Evolutionary conservation across 2,888 invertebrate genomes (phyloP), one percentile per base, ranked within the genome.

Genomic region (Petrophora chlorosata): DNA sequence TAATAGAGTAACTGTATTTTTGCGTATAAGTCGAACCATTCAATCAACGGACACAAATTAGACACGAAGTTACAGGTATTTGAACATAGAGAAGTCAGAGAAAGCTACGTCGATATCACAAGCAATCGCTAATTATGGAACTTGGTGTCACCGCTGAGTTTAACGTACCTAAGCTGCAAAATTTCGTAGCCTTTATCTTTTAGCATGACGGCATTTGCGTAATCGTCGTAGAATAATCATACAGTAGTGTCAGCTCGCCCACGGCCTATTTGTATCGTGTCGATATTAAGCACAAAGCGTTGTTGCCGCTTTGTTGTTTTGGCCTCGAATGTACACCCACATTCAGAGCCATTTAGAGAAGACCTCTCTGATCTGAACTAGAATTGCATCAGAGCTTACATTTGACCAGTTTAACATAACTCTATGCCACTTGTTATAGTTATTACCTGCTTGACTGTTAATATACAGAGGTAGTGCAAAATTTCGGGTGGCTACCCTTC

Each of bases 281-380:
- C 36, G 45, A 45, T 41, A 40, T 34, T 10, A 30, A 35, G 43
- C 19, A 13, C 61, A 61, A 62, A 65, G 59, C 56, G 47, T 56
- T 32, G 32, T 58, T 38, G 49, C 56, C 56, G 49, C 49, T 60
- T 68, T 70, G 77, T 72, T 65, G 53, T 77, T 79, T 74, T 74
- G 81, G 69, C 85, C 83, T 84, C 79, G 78, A 75, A 56, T 76
- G 74, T 79, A 83, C 85, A 71, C 86, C 85, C 71, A 85, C 74
- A 65, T 53, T 65, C 58, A 46, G 48, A 48, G 46, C 76, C 72
- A 73, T 41, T 65, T 44, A 63, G 49, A 50, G 56, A 63, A 65
- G 71, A 68, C 39, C 68, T 59, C 46, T 61, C 36, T 50, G 45
- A 55, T 65, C 61, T 51, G 39, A 36, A 41, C 39, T 32, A 34